Base-by-base conservation (phyloP, 2,888 invertebrate species). In the Yponomeuta plumbellus region DNA sequence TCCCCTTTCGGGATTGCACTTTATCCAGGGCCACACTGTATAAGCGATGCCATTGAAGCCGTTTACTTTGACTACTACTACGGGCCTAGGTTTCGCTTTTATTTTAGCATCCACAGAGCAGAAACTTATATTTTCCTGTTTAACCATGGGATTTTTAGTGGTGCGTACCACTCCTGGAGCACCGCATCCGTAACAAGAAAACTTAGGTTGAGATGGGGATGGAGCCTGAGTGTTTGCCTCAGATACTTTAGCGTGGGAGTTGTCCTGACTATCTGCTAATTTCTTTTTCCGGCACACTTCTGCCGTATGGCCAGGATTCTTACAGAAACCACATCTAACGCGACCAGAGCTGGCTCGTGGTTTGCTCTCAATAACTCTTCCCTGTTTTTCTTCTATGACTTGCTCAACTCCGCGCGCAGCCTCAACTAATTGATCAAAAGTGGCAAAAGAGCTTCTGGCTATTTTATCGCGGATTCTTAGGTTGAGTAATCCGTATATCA, bases 51-150 rank as follows among this genome's bases (percentile, higher is more conserved):
- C 66, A 6, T 34, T 39, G n/a, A 65, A 34, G n/a, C 59, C 68
- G 20, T 59, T 67, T 20, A 71, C 65, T 8, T 65, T 59, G 21
- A 69, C 44, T 20, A 20, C 61, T 0, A 71, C 57, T 0, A 69
- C 67, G 20, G 71, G 70, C 21, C 70, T 59, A 13, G 58, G 61
- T 21, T 69, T 40, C 10, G 66, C 65, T 40, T 70, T 69, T 6
- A 58, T 61, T 4, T 17, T 20, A 56, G 58, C 64, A 39, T 61
- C 52, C 2, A 71, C 13, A 11, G 69, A 61, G 56, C 69, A 68
- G 17, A 69, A 69, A 23, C 67, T 66, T 0, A 68, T 40, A 21
- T 70, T 65, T n/a, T 65, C 40, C 26, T 6, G n/a, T 23, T n/a
- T 63, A 5, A 40, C n/a, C 40, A 11, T 13, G 39, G 61, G 39